phyloP scores from a whole-genome alignment of 1,140 invertebrate species.

The Meteorus sp. region DNA sequence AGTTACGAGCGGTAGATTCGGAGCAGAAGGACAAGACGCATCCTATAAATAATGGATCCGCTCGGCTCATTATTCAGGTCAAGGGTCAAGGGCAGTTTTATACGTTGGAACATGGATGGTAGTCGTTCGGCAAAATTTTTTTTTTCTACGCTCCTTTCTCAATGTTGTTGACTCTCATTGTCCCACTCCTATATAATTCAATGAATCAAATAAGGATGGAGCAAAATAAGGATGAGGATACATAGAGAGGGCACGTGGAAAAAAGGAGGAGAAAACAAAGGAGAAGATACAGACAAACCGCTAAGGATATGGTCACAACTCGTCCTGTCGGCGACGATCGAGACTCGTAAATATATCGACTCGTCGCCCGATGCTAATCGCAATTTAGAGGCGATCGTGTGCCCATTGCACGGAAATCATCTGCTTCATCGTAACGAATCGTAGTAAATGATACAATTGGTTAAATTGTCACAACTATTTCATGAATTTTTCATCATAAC shows the following conservation, averaged over 20 bases:
- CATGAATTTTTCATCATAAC: too few species aligned
- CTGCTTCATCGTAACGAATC: neutral
- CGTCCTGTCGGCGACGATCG: conserved; percentile 30
- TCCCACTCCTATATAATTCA: conserved; percentile 2
- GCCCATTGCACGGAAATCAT: neutral
- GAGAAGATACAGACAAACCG: conserved; percentile 13
- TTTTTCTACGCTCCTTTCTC: neutral
- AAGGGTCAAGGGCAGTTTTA: conserved; percentile 53
- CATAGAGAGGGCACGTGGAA: neutral
- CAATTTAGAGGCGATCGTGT: conserved; percentile 43
- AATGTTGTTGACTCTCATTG: neutral
- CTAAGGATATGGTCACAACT: conserved; percentile 24
- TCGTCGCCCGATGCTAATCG: conserved; percentile 49
- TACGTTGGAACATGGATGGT: conserved; percentile 41
- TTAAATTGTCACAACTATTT: too few species aligned
- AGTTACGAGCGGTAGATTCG: conserved; percentile 46
- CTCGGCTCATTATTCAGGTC: conserved; percentile 51
- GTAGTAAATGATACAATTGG: too few species aligned
- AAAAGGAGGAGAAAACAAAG: conserved; percentile 22
- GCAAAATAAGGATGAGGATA: conserved; percentile 8
- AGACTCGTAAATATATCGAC: conserved; percentile 29
- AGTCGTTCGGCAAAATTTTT: conserved; percentile 21
- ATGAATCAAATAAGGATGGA: neutral
- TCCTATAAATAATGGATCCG: conserved; percentile 55
- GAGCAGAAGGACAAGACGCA: conserved; percentile 48